Base-by-base conservation (phyloP, 2,113 vertebrate species). In the Litocranius walleri region DNA sequence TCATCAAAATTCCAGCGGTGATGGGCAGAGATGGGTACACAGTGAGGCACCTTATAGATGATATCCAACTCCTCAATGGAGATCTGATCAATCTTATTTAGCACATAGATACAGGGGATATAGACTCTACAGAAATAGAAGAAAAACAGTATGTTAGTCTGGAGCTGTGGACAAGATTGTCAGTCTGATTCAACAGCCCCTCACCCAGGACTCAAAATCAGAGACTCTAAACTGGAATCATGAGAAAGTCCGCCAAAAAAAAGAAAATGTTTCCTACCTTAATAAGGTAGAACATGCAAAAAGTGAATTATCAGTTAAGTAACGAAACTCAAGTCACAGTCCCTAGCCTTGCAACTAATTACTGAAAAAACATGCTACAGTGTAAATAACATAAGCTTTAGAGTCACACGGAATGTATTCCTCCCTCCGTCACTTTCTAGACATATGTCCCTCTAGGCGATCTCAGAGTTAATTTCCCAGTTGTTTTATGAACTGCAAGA, bases 1-100 rank as follows among this genome's bases (percentile, higher is more conserved):
- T 99, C 99, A 61, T 99, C 99, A n/a, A 99, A 99, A 98, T 99
- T 99, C 99, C 99, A 99, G 98, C 99, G 99, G 98, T 99, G 99
- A 98, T 99, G 99, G 85, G 99, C 99, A 15, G 99, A 99, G 98
- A 99, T 99, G 2, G 99, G 99, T 1, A 99, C 99, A n/a, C 99
- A 99, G 98, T 99, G 99, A 50, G 99, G 99, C 40, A 99, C 99
- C 98, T 99, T 99, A 98, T 99, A 99, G 98, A 99, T 99, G 90
- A 99, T 99, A 98, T 99, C 99, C 19, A 99, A 98, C 97, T 99
- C 99, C 98, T 99, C 99, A 50, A 99, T 99, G 83, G 99, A 99
- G 98, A 99, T 99, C 98, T 99, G 99, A 98, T 99, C 99, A 27
- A 99, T 99, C 99, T 99, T 99, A 99, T 99, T 99, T 87, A 99